Base-by-base conservation (phyloP, 2,888 invertebrate genomes). In the Lycocerus yunnanus region DNA sequence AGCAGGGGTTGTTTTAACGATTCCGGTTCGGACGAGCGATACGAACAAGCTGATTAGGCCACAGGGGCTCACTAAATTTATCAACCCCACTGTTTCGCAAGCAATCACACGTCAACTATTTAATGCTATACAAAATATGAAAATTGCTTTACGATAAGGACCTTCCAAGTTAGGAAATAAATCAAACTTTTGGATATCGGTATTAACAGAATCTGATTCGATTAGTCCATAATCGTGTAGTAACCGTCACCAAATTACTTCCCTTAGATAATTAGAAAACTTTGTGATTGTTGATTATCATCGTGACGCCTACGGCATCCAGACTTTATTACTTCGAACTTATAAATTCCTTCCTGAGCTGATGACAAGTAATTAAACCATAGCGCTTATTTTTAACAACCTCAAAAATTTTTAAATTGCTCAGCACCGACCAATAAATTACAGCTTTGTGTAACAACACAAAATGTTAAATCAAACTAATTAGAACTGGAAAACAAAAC, bases 11-110 rank as follows among this genome's bases (percentile, higher is more conserved):
- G 72, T 72, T 75, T 75, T 69, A 69, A 60, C 43, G 75, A 72
- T 75, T 72, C 75, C 69, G 75, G 72, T 72, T 27, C 72, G 69
- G 69, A 69, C 20, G 66, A 27, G 66, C 69, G 43, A 66, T 69
- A 73, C 73, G 71, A 70, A 76, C 76, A 73, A 75, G 68, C 73
- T 73, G 76, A 76, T 76, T 76, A 76, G 76, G 70, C 76, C 76
- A 73, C 68, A 15, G 66, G 76, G 76, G 76, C 61, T 73, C 73
- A 73, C 71, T 76, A 76, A 76, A 76, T 76, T 76, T 76, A 63
- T 73, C 76, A 73, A 65, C 76, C 73, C 14, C 21, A 58, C 59
- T 58, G 68, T 60, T 73, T 59, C 71, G 69, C 68, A 73, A 72
- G 69, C 73, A 68, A 71, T 72, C 74, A 69, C 74, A 73, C 67